Evolutionary conservation across 2,797 vertebrate genomes (phyloP), one percentile per base, ranked within the genome.

Genomic region (Euthynnus affinis): DNA sequence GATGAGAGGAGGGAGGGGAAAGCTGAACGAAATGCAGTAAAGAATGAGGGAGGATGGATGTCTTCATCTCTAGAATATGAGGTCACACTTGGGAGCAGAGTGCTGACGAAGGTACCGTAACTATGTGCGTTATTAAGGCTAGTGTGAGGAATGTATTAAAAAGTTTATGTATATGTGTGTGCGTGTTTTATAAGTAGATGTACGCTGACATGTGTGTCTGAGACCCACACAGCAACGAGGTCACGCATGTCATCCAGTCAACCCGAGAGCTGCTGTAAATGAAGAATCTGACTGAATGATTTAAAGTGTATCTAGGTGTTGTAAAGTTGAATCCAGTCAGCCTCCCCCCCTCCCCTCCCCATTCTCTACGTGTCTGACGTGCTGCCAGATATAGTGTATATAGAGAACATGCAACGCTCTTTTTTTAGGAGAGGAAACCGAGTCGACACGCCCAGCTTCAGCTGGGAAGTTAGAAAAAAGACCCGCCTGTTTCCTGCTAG

Each of bases 401-500:
- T 48, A 55, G 60, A 78, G n/a, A 57, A 53, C 74, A 67, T n/a
- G 71, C 42, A 23, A 10, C 27, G 32, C 12, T 52, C 32, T 84
- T 81, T 86, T 82, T 90, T 88, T 68, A 78, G 80, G 63, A 86
- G 74, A 91, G 92, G 92, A 94, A 93, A 87, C 86, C 59, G 53
- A 88, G 55, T 62, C 17, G 73, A 86, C 89, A 92, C 90, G 1
- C 92, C 92, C 83, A 53, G 70, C 71, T 86, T 91, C 75, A 76
- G 73, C 61, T 87, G 83, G 84, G 90, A 91, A 90, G 77, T 84
- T 66, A 78, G 71, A 79, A 74, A 81, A 53, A 76, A 63, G 52
- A 65, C 53, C 80, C 65, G 52, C 89, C 91, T 78, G 85, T 87
- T 93, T 93, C 93, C 92, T 92, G 89, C 64, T 76, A 71, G 75